phyloP scores from a whole-genome alignment of 2,888 invertebrate species.

The Polia nebulosa region DNA sequence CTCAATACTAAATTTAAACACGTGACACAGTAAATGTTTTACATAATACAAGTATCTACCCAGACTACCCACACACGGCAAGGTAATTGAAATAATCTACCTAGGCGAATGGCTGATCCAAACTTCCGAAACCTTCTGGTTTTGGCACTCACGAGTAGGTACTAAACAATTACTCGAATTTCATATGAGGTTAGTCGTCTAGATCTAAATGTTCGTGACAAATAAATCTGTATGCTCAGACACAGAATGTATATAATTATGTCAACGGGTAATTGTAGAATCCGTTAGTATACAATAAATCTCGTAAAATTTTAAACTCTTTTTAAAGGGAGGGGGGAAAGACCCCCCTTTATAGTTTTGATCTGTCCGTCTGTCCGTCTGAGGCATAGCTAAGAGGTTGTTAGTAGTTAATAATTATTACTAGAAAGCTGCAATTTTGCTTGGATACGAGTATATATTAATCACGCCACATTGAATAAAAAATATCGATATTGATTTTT shows the following conservation, averaged over 20 bases:
- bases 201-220: conserved; percentile 1
- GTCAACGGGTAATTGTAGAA: too few species aligned
- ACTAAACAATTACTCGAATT: background rate
- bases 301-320: too few species aligned
- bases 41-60: conserved; percentile 18
- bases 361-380: too few species aligned
- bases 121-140: background rate
- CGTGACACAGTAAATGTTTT: conserved; percentile 27
- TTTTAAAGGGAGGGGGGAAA: too few species aligned
- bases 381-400: too few species aligned
- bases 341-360: too few species aligned
- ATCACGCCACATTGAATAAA: too few species aligned
- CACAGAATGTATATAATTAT: background rate
- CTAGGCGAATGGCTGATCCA: background rate
- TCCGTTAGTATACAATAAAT: too few species aligned
- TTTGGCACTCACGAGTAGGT: background rate
- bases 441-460: too few species aligned
- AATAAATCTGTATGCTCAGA: background rate
- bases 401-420: too few species aligned
- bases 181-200: background rate
- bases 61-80: background rate
- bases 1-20: conserved; percentile 23
- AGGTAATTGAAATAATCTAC: conserved; percentile 6
- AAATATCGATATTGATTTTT: too few species aligned
- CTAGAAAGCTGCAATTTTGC: too few species aligned